Evolutionary conservation across 2,888 invertebrate species (phyloP), one percentile per base, ranked within the genome.

Genomic region (Netelia melanura): DNA sequence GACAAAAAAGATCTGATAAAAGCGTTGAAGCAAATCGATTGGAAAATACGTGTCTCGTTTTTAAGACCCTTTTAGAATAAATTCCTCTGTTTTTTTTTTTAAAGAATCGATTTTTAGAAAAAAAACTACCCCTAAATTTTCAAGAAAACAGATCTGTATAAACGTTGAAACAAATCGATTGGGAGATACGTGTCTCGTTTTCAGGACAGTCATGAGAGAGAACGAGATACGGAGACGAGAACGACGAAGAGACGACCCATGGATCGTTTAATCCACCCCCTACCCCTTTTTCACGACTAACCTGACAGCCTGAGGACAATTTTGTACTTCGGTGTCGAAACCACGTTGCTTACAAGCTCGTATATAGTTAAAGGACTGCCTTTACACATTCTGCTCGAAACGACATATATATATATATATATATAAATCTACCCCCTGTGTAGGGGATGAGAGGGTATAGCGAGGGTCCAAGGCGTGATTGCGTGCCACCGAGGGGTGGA

Each of bases 261-360:
- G 62, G 67, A 74, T 78, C 77, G 72, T 84, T 81, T 74, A 77
- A 84, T 74, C 61, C 68, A 25, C 44, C 64, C 52, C 11, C 23
- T 38, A 10, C 21, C 23, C 14, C 21, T 54, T 64, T 64, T 79
- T 43, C 71, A 52, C 70, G 64, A 14, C n/a, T 62, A 71, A 79
- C 52, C 70, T 48, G 74, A 43, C 23, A 72, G 81, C 70, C 78
- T 9, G 81, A 81, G 81, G 78, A 81, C 81, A 81, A 81, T 81
- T 85, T 85, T 84, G 81, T 77, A 74, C 81, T 84, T 74, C 77
- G 77, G 71, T 78, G 74, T 81, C 77, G 74, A 78, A 81, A 85
- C 81, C 75, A 25, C 78, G 52, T 81, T 75, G 62, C 70, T 65
- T 56, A 65, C 78, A 54, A 70, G 79, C 65, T 71, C 43, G 25